These are phyloP conservation scores for Branchinecta lindahli DNA, from an alignment of 1,140 invertebrate genomes.

Conservation along the genomic window DNA sequence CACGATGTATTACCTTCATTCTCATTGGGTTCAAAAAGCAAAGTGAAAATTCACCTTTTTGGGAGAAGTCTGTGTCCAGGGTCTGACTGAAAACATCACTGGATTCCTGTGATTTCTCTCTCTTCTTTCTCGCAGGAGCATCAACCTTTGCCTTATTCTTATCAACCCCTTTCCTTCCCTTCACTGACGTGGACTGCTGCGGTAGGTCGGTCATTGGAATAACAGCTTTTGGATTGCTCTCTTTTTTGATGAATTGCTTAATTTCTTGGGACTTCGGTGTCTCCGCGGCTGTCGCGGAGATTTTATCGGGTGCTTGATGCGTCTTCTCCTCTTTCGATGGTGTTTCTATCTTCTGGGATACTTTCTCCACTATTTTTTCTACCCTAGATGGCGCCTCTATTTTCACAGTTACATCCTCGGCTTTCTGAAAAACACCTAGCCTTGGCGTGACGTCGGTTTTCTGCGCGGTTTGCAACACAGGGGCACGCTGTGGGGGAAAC, in stretches of 20 bases:
- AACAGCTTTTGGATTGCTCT: neutral
- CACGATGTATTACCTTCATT: neutral
- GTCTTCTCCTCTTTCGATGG: neutral
- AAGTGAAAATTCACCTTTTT: neutral
- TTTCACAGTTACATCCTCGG: too few species aligned
- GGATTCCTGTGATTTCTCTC: constrained; percentile 2
- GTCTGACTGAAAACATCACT: neutral
- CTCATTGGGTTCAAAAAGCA: neutral
- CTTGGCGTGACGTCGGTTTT: neutral
- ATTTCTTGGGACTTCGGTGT: neutral
- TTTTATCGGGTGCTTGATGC: too few species aligned
- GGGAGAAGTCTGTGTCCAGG: neutral
- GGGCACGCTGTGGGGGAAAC: too few species aligned
- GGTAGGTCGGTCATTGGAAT: neutral
- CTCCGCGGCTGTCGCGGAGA: neutral
- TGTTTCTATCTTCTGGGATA: neutral
- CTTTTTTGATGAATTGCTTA: too few species aligned
- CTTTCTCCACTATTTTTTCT: too few species aligned
- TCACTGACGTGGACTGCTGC: too few species aligned
- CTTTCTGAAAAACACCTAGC: neutral
- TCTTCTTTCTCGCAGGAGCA: neutral
- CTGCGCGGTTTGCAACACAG: too few species aligned
- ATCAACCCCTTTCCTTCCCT: neutral
- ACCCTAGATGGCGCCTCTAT: too few species aligned
- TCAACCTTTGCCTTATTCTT: neutral